A percentile compares a stretch with the other conserved stretches of the same genome.
phyloP scores from a whole-genome alignment of 2,888 invertebrate genomes.

The Drosophila birchii region DNA sequence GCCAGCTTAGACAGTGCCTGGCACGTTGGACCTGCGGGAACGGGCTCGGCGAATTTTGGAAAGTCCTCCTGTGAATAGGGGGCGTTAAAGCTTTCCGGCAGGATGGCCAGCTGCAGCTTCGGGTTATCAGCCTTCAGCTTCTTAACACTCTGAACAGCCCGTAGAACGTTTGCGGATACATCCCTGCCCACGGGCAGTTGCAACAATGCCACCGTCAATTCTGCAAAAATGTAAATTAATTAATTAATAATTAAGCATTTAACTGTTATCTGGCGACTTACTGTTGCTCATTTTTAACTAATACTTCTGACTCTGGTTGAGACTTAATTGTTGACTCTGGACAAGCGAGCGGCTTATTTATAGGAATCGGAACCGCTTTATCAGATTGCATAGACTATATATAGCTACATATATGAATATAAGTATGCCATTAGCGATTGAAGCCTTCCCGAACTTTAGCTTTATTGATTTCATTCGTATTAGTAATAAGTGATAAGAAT shows the following conservation, averaged over 20 bases:
- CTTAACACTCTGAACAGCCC: constrained; percentile 69
- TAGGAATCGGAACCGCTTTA: constrained; percentile 2
- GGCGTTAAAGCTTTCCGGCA: constrained; percentile 97
- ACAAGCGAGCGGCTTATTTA: constrained; percentile 7
- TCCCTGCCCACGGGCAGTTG: constrained; percentile 74
- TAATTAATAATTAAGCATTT: background rate
- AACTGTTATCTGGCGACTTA: background rate
- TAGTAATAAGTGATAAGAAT: background rate
- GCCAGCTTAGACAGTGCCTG: constrained; percentile 90
- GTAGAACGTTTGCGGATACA: constrained; percentile 67
- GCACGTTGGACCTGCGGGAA: constrained; percentile 92
- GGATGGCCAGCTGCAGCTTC: constrained; percentile 86
- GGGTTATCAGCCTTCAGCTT: constrained; percentile 75
- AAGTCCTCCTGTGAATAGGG: constrained; percentile 95
- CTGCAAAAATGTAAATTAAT: constrained; percentile 35
- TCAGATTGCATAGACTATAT: constrained; percentile 12
- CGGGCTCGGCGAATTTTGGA: constrained; percentile 92
- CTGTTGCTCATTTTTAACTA: constrained; percentile 27
- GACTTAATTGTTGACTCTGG: background rate
- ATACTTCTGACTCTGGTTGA: background rate
- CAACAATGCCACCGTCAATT: constrained; percentile 76
- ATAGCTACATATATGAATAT: background rate
- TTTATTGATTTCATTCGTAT: background rate
- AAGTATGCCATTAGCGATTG: background rate
- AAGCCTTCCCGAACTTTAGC: constrained; percentile 1